Conservation (phyloP, 2,888 invertebrate species). For the Tenthredo amoena region DNA sequence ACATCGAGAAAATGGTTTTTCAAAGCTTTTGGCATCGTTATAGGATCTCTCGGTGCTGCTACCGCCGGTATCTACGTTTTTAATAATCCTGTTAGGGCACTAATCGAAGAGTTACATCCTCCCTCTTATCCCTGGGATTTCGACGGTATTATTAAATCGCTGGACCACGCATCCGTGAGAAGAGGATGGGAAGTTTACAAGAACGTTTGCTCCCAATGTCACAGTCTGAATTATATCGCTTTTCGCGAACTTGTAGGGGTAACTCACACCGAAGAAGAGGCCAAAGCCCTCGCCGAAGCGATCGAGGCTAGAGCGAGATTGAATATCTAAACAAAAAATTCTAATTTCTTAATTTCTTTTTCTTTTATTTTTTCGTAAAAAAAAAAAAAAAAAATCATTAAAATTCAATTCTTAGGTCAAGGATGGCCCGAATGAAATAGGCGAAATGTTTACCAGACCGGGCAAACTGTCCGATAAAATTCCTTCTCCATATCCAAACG, state of each 20-base stretch:
- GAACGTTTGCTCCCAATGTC: slow-evolving; percentile 98
- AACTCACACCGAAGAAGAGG: slow-evolving; percentile 94
- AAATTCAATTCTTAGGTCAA: slow-evolving; percentile 79
- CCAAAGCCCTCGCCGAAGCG: slow-evolving; percentile 96
- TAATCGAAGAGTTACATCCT: slow-evolving; percentile 84
- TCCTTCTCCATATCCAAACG: slow-evolving; percentile 95
- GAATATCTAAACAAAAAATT: neutral
- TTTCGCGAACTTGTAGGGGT: slow-evolving; percentile 95
- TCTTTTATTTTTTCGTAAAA: neutral
- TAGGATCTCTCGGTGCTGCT: slow-evolving; percentile 27
- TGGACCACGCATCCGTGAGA: slow-evolving; percentile 92
- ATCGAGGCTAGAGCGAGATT: slow-evolving; percentile 79
- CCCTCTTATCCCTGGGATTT: slow-evolving; percentile 92
- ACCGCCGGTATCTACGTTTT: slow-evolving; percentile 75
- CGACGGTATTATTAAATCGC: slow-evolving; percentile 84
- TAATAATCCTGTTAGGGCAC: slow-evolving; percentile 89
- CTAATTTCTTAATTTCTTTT: neutral
- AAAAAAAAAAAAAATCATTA: neutral
- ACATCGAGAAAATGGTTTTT: neutral
- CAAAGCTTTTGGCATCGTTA: neutral
- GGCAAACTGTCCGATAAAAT: slow-evolving; percentile 95
- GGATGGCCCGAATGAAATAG: slow-evolving; percentile 93
- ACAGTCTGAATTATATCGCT: slow-evolving; percentile 93
- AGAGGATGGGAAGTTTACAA: slow-evolving; percentile 98
- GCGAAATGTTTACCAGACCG: slow-evolving; percentile 93